phyloP scores from a whole-genome alignment of 2,888 invertebrate genomes.

The Chrysolina americana region DNA sequence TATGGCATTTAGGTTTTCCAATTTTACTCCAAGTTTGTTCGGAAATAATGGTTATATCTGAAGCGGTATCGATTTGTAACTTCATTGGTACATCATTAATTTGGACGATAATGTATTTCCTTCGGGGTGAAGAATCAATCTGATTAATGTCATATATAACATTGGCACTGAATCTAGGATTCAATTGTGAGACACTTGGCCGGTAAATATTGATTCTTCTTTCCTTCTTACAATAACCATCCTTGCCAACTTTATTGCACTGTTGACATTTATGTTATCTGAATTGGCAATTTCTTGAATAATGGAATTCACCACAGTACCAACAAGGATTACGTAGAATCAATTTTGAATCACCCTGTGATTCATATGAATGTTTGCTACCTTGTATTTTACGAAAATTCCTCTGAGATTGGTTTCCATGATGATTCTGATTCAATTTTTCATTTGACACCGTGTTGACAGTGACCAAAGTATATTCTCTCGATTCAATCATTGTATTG shows the following conservation, averaged over 20 bases:
- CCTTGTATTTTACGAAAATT: too few relatives aligned
- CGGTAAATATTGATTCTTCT: constrained; percentile 1
- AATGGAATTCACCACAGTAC: constrained; percentile 13
- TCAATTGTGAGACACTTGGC: not conserved
- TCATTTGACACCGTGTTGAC: too few relatives aligned
- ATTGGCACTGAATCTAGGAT: not conserved
- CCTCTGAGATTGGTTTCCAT: too few relatives aligned
- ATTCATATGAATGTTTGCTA: too few relatives aligned
- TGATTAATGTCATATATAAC: too few relatives aligned
- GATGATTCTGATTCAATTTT: too few relatives aligned
- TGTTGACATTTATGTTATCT: constrained; percentile 22
- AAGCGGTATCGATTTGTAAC: constrained; percentile 35
- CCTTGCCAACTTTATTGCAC: constrained; percentile 20
- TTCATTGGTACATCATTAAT: constrained; percentile 1
- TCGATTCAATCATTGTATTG: too few relatives aligned
- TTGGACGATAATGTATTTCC: not conserved
- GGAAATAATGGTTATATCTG: constrained; percentile 26
- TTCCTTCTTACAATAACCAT: constrained; percentile 18
- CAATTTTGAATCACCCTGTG: not conserved
- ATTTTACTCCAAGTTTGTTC: constrained; percentile 29
- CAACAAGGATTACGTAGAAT: not conserved
- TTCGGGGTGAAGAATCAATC: too few relatives aligned
- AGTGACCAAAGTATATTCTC: too few relatives aligned
- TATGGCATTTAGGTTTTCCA: not conserved
- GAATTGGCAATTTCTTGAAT: not conserved